Conservation (phyloP, 2,797 vertebrate genomes). For the Microctenopoma lineatum region DNA sequence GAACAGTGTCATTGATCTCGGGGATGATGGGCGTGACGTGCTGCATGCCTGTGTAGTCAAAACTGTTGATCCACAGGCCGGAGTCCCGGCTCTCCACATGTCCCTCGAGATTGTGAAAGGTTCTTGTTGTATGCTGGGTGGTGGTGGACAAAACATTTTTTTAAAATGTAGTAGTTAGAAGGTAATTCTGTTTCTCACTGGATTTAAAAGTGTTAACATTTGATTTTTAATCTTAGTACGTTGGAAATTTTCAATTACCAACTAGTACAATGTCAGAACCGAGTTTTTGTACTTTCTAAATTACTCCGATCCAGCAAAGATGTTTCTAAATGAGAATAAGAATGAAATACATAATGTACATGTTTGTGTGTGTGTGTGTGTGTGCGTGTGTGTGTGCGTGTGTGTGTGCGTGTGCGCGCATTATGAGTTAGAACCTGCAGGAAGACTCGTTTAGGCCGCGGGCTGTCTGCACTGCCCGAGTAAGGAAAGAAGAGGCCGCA, state of each 20-base stretch:
- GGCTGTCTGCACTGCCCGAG: conserved; percentile 84
- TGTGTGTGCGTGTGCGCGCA: conserved; percentile 18
- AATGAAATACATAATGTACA: not conserved
- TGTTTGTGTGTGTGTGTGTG: not conserved
- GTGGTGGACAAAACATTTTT: not conserved
- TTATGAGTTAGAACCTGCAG: conserved; percentile 86
- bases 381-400: conserved; percentile 22
- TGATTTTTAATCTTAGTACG: too few species aligned
- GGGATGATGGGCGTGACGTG: conserved; percentile 91
- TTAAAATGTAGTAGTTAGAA: too few species aligned
- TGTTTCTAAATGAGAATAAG: not conserved
- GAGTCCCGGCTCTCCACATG: conserved; percentile 89
- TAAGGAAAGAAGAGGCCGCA: conserved; percentile 93
- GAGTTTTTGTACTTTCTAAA: not conserved
- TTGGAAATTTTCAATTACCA: too few species aligned
- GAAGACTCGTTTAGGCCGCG: conserved; percentile 93
- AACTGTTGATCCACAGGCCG: conserved; percentile 97
- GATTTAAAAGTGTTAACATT: too few species aligned
- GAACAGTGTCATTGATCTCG: conserved; percentile 91
- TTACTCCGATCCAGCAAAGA: not conserved
- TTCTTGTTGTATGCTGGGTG: conserved; percentile 88
- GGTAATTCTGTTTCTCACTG: too few species aligned
- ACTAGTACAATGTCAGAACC: not conserved
- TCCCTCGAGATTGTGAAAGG: conserved; percentile 89
- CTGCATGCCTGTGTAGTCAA: conserved; percentile 93